Evolutionary conservation across 2,113 vertebrate species (phyloP), one percentile per base, ranked within the genome.

Genomic region (Suncus etruscus): DNA sequence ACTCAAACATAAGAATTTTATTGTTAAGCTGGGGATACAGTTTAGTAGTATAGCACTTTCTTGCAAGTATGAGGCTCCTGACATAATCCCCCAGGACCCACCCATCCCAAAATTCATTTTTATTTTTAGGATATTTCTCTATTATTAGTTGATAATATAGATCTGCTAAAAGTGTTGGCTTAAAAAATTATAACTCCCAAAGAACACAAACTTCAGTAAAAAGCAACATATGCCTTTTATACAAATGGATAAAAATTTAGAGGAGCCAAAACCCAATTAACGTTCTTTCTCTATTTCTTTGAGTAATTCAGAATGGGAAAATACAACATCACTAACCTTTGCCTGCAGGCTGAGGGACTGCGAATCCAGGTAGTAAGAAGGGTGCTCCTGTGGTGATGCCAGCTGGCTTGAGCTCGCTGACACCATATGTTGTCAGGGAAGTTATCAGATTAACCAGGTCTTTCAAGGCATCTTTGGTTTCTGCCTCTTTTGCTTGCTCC

Each of bases 381-480:
- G 99, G 99, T 24, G 99, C 99, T 39, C 99, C 99, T 0, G 99
- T 99, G 24, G 99, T 99, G 96, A 99, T 97, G 24, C 98, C 99
- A 45, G 99, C 98, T 3, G 99, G 99, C 94, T 99, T 99, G 93
- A 99, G 97, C 95, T 99, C 99, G 50, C 92, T 99, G 95, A 99
- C 98, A 25, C 99, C 99, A 0, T 99, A 99, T 0, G 99, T 99
- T 96, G 98, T 99, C 92, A 99, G 97, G 89, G 99, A 99, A 73
- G 99, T 99, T 96, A 99, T 98, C 98, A 99, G 98, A 97, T 99
- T 99, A 65, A 99, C 99, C 75, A 99, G 98, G 86, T 99, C 99
- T 97, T 98, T 99, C 97, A 99, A 97, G 31, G 99, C 99, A 78
- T 99, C 99, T 97, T 99, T 99, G 14, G 99, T 99, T 95, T 99